A percentile compares a stretch with the other conserved stretches of the same genome.
phyloP scores from a whole-genome alignment of 2,113 vertebrate genomes.

The Phodopus roborovskii region DNA sequence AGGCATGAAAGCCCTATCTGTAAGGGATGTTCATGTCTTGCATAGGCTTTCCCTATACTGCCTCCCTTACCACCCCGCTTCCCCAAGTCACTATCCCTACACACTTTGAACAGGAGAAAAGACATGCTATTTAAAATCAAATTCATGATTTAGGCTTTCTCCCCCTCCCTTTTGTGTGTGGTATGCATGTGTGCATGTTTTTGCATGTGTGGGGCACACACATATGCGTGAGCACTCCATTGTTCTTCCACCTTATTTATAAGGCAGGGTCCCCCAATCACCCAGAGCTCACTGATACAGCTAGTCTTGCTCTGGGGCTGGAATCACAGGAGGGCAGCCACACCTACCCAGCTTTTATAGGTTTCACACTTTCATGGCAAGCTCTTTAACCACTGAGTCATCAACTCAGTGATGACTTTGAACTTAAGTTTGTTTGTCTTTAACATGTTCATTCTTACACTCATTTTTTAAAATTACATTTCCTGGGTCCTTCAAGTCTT shows the following conservation, averaged over 20 bases:
- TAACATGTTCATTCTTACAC: background rate
- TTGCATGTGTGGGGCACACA: background rate
- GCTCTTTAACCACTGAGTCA: background rate
- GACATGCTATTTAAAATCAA: conserved; percentile 17
- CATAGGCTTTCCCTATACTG: background rate
- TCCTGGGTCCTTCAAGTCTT: background rate
- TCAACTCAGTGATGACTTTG: no score
- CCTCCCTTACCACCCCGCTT: background rate
- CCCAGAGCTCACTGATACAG: background rate
- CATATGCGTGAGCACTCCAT: background rate
- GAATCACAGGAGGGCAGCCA: background rate
- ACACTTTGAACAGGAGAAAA: background rate
- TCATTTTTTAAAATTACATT: conserved; percentile 18
- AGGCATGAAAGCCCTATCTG: background rate
- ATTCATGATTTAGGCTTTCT: background rate
- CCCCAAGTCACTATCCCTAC: background rate
- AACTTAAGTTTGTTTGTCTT: background rate
- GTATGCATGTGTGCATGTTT: background rate
- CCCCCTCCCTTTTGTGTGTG: background rate
- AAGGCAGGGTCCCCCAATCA: background rate
- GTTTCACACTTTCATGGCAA: background rate
- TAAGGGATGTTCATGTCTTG: background rate
- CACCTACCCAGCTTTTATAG: background rate
- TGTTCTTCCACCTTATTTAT: background rate
- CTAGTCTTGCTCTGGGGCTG: background rate